Conservation (phyloP, 92 coral and sea anemone genomes). For the Paramuricea clavata region DNA sequence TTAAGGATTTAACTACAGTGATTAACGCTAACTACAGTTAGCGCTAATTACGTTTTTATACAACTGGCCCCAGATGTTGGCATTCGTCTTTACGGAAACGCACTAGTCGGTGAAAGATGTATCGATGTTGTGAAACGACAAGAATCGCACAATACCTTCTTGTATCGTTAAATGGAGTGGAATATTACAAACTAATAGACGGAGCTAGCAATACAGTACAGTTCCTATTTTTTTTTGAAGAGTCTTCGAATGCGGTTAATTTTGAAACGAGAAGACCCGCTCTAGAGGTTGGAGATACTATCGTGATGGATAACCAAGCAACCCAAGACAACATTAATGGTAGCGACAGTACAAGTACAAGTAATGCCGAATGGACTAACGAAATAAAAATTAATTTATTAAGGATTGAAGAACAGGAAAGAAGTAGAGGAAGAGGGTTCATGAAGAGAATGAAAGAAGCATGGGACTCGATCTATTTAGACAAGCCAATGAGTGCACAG, state of each 20-base stretch:
- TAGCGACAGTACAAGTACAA: too few relatives aligned
- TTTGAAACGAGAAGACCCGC: too few relatives aligned
- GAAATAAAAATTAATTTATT: neutral
- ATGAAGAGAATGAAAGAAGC: constrained; percentile 13
- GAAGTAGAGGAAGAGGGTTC: neutral
- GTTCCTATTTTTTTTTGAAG: too few relatives aligned
- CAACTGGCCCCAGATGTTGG: too few relatives aligned
- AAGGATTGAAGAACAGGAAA: neutral
- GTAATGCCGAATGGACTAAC: too few relatives aligned
- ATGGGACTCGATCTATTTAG: neutral
- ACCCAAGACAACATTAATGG: too few relatives aligned
- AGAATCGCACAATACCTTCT: neutral
- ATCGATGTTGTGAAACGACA: neutral
- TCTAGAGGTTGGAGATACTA: too few relatives aligned
- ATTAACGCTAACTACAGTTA: too few relatives aligned
- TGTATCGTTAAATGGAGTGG: neutral
- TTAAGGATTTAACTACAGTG: too few relatives aligned
- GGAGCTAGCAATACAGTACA: neutral
- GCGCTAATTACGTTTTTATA: too few relatives aligned
- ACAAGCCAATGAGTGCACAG: neutral
- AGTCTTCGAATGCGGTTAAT: too few relatives aligned
- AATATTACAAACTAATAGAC: neutral
- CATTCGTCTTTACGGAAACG: neutral
- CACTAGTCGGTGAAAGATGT: neutral
- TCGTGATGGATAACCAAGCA: too few relatives aligned